Conservation (phyloP, 64 coral and sea anemone species). For the Orbicella faveolata region DNA sequence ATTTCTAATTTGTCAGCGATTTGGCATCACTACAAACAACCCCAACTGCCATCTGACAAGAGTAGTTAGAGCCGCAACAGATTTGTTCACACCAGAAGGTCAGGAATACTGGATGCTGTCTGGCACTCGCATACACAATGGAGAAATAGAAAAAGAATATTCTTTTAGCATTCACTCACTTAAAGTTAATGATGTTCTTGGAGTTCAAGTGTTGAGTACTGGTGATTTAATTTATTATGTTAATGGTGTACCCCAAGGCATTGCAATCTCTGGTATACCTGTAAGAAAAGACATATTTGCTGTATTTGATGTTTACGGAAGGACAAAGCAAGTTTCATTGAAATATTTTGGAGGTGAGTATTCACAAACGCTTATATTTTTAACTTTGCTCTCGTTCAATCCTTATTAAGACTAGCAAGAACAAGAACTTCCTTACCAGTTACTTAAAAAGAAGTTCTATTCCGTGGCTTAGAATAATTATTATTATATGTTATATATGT, state of each 20-base stretch:
- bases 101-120: conserved; percentile 94
- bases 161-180: conserved; percentile 88
- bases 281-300: conserved; percentile 82
- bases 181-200: conserved; percentile 75
- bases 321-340: conserved; percentile 88
- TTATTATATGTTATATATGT: too few species aligned
- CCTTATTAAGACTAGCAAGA: too few species aligned
- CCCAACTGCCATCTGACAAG: conserved; percentile 77
- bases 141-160: conserved; percentile 92
- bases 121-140: conserved; percentile 91
- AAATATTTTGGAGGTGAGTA: conserved; percentile 94
- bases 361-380: background rate
- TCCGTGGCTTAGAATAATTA: too few species aligned
- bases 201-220: conserved; percentile 75
- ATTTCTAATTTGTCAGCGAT: conserved; percentile 68
- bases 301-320: conserved; percentile 99
- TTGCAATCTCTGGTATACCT: conserved; percentile 82
- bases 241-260: conserved; percentile 77
- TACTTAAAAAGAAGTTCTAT: background rate
- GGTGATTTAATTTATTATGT: conserved; percentile 88
- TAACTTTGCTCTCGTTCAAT: too few species aligned
- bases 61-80: conserved; percentile 87
- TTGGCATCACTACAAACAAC: conserved; percentile 89
- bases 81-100: conserved; percentile 84
- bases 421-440: background rate